Conservation (phyloP, 2,888 invertebrate species). For the Sialis fuliginosa region DNA sequence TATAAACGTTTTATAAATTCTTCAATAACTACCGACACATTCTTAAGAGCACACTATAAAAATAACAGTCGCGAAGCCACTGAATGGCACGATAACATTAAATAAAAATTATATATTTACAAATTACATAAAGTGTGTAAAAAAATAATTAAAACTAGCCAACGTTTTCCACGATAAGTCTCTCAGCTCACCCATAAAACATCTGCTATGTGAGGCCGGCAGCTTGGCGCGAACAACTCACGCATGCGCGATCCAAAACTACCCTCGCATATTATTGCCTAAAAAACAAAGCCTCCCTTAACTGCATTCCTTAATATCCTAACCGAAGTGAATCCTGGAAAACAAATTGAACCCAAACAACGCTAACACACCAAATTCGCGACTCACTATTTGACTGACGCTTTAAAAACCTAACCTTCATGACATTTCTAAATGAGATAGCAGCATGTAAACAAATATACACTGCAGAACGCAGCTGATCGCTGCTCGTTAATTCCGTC, state of each 20-base stretch:
- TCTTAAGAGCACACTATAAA: not conserved
- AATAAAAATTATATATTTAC: not conserved
- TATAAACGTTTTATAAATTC: constrained; percentile 1
- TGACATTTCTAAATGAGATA: constrained; percentile 4
- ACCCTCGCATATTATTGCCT: constrained; percentile 5
- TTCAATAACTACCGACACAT: not conserved
- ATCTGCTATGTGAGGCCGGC: constrained; percentile 29
- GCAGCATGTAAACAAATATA: constrained; percentile 6
- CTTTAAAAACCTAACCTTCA: constrained; percentile 3
- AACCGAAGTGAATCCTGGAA: too few relatives aligned
- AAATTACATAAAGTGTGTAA: not conserved
- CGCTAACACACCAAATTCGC: too few relatives aligned
- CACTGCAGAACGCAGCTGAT: constrained; percentile 4
- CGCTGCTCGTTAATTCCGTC: not conserved
- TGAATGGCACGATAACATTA: constrained; percentile 1
- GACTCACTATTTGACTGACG: too few relatives aligned
- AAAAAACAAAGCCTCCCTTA: too few relatives aligned
- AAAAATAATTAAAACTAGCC: constrained; percentile 3
- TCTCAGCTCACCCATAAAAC: constrained; percentile 20
- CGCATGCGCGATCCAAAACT: constrained; percentile 17
- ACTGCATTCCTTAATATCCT: too few relatives aligned
- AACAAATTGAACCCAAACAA: too few relatives aligned
- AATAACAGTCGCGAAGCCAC: not conserved
- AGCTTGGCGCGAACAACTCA: constrained; percentile 26
- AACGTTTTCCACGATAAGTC: constrained; percentile 1